Percentiles rank a stretch among this genome's conserved stretches.
Conservation (phyloP, 2,113 vertebrate species). For the Triplophysa tibetana region DNA sequence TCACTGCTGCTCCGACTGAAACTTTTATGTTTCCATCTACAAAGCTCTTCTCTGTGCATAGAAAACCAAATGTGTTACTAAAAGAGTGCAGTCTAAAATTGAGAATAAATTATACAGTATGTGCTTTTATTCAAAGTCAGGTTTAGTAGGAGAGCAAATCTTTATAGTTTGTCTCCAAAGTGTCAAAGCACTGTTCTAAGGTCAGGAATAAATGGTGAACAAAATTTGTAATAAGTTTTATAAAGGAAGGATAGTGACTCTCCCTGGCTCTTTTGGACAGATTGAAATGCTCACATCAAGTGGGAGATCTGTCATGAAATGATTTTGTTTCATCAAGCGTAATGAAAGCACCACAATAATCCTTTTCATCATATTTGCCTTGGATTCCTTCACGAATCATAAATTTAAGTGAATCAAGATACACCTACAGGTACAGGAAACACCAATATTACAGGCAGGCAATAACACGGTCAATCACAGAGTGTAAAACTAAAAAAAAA, state of each 20-base stretch:
- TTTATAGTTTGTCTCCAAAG: neutral
- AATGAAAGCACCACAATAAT: neutral
- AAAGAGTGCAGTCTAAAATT: neutral
- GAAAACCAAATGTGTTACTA: slow-evolving; percentile 15
- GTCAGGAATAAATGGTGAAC: neutral
- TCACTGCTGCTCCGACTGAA: slow-evolving; percentile 30
- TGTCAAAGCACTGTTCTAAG: neutral
- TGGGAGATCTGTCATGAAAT: neutral
- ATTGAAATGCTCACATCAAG: neutral
- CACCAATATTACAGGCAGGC: neutral
- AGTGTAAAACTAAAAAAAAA: neutral
- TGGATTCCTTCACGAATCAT: neutral
- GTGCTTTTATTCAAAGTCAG: slow-evolving; percentile 7
- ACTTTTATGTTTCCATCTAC: slow-evolving; percentile 39
- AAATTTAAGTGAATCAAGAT: slow-evolving; percentile 7
- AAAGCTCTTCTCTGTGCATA: slow-evolving; percentile 14
- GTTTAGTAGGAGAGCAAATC: neutral
- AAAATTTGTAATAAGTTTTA: neutral
- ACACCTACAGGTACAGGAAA: neutral
- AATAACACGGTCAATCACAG: neutral
- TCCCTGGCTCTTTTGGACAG: neutral
- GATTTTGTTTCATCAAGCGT: neutral
- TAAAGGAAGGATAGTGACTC: neutral
- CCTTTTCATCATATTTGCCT: neutral
- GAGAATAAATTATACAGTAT: slow-evolving; percentile 22